Evolutionary conservation across 2,797 vertebrate genomes (phyloP), one percentile per base, ranked within the genome.

Genomic region (Amazona finschi): DNA sequence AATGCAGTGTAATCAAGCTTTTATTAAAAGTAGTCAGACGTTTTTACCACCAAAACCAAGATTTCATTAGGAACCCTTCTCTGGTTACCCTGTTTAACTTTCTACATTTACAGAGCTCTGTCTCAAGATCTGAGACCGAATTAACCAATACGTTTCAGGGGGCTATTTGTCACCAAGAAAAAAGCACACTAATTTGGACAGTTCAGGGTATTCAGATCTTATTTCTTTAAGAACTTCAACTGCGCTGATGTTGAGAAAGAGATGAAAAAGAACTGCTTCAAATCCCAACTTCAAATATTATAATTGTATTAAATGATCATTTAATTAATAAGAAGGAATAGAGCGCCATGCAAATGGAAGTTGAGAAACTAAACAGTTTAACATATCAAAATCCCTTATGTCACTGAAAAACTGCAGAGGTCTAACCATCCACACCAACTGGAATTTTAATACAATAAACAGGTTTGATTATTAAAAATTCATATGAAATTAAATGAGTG

Each of bases 11-110:
- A 94, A 91, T 91, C 77, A 93, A 91, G 74, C 24, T 79, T 84
- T 86, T 96, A 95, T 74, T 96, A 93, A 93, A 94, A 71, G 71
- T 87, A 82, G 64, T 60, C 85, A 90, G 92, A 91, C 13, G 0
- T 82, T 96, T 95, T 93, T 71, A 93, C 47, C 87, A 91, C 50
- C 44, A 79, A 94, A 94, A 87, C 71, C 80, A 96, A 69, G 52
- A 76, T 46, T 95, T 95, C 93, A 97, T 91, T 90, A 95, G 67
- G 64, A 93, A 65, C 77, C 41, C 79, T 93, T 93, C 94, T 96
- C 95, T 88, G 41, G 89, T 95, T 95, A 90, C 89, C 90, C n/a
- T 79, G 62, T 84, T 92, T 81, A 91, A 93, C 82, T 92, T 94
- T 86, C 89, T 92, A 65, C 89, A 91, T 75, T 87, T 95, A 87